Evolutionary conservation across 1,140 invertebrate genomes (phyloP).

Genomic region (Megalonaias nervosa): DNA sequence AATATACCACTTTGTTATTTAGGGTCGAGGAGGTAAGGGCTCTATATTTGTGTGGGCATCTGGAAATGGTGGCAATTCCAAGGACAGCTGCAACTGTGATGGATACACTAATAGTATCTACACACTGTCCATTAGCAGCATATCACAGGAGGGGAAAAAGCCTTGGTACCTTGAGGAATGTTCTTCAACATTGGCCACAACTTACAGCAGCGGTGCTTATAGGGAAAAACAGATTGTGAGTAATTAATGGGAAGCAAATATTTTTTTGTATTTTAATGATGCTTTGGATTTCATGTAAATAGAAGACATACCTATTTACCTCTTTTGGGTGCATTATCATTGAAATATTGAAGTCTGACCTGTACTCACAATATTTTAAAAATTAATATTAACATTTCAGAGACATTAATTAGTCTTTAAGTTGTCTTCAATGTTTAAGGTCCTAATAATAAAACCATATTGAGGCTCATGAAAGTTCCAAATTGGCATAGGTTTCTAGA

Average conservation of each 20-base stretch:
- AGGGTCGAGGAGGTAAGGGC: slow-evolving; percentile 95
- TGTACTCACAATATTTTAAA: too few relatives aligned
- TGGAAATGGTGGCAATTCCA: slow-evolving; percentile 96
- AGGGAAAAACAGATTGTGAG: slow-evolving; percentile 63
- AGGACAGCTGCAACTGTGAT: slow-evolving; percentile 99
- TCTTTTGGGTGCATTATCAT: too few relatives aligned
- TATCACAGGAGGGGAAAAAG: slow-evolving; percentile 87
- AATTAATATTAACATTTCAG: too few relatives aligned
- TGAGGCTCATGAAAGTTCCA: too few relatives aligned
- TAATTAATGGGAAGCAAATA: neutral
- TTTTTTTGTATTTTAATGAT: too few relatives aligned
- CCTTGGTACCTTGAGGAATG: slow-evolving; percentile 99
- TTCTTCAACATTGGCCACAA: slow-evolving; percentile 95
- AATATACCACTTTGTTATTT: slow-evolving; percentile 13
- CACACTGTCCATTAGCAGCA: slow-evolving; percentile 97
- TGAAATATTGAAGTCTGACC: too few relatives aligned
- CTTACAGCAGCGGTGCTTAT: slow-evolving; percentile 93
- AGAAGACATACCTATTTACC: too few relatives aligned
- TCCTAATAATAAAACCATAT: too few relatives aligned
- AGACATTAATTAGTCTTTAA: too few relatives aligned
- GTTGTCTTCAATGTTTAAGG: too few relatives aligned
- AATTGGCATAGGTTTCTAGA: too few relatives aligned
- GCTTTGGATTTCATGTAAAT: too few relatives aligned
- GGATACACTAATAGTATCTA: slow-evolving; percentile 99
- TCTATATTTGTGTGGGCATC: slow-evolving; percentile 99